These are phyloP conservation scores for Apis dorsata DNA, from an alignment of 1,140 invertebrate genomes.

Conservation along the genomic window DNA sequence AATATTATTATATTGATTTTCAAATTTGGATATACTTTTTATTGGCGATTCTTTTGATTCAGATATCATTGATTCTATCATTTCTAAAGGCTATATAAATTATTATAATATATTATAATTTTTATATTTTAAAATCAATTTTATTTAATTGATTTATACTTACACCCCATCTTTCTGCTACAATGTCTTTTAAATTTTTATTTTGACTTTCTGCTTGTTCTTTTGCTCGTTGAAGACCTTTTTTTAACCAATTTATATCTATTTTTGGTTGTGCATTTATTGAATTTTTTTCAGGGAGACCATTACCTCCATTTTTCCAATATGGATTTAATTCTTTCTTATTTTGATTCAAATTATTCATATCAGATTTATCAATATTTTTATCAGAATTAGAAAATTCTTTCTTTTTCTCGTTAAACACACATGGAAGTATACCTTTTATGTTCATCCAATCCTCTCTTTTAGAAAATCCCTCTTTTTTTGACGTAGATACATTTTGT, in stretches of 20 bases:
- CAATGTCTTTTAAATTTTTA: slow-evolving; percentile 82
- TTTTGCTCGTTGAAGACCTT: slow-evolving; percentile 81
- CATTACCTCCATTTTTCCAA: slow-evolving; percentile 93
- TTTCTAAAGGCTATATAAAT: slow-evolving; percentile 80
- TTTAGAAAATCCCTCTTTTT: slow-evolving; percentile 49
- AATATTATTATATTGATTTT: neutral
- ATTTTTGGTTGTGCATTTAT: slow-evolving; percentile 70
- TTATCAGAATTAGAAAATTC: slow-evolving; percentile 64
- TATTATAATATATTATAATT: slow-evolving; percentile 24
- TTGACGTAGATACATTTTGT: slow-evolving; percentile 24
- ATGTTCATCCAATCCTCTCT: slow-evolving; percentile 81
- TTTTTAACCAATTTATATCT: slow-evolving; percentile 82
- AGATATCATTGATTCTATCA: slow-evolving; percentile 79
- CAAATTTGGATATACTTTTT: slow-evolving; percentile 31
- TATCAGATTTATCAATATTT: slow-evolving; percentile 80
- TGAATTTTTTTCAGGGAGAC: slow-evolving; percentile 81
- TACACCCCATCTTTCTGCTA: slow-evolving; percentile 84
- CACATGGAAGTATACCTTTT: slow-evolving; percentile 72
- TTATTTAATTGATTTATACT: slow-evolving; percentile 57
- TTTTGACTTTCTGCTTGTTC: slow-evolving; percentile 82
- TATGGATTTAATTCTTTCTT: slow-evolving; percentile 93
- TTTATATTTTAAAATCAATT: slow-evolving; percentile 2
- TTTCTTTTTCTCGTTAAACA: slow-evolving; percentile 75
- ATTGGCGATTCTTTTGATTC: slow-evolving; percentile 76
- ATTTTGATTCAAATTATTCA: slow-evolving; percentile 86